phyloP scores from a whole-genome alignment of 1,140 invertebrate species.

The Zelostemma sp. region DNA sequence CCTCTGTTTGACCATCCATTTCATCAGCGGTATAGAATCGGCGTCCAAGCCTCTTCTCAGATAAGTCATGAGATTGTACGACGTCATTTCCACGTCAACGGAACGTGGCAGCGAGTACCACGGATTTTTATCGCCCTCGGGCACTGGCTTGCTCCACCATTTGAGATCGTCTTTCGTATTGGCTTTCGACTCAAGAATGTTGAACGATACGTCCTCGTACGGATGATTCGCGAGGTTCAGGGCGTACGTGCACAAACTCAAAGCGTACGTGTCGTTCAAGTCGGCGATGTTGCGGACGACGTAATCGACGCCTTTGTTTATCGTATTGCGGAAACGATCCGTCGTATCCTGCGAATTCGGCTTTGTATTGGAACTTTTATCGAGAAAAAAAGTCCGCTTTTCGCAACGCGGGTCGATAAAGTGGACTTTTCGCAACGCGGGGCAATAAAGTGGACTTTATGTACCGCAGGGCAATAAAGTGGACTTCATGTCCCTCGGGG shows the following conservation, averaged over 20 bases:
- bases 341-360: constrained; percentile 54
- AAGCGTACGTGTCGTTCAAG: constrained; percentile 80
- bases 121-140: constrained; percentile 78
- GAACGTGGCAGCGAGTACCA: constrained; percentile 79
- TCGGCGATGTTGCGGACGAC: constrained; percentile 80
- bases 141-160: constrained; percentile 79
- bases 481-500: no score
- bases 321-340: constrained; percentile 73
- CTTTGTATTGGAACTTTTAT: no score
- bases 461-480: no score
- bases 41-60: constrained; percentile 75
- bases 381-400: no score
- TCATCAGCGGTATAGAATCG: constrained; percentile 83
- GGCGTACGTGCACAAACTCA: constrained; percentile 83
- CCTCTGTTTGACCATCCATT: constrained; percentile 86
- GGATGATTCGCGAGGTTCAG: constrained; percentile 82
- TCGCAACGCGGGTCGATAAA: no score
- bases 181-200: constrained; percentile 73
- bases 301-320: constrained; percentile 85
- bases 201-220: constrained; percentile 76
- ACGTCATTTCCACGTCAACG: constrained; percentile 89
- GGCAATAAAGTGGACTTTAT: no score
- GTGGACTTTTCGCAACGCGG: no score
- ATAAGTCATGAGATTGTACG: constrained; percentile 84
- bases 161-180: constrained; percentile 72